A percentile compares a stretch with the other conserved stretches of the same genome.
Evolutionary conservation across 1,140 invertebrate genomes (phyloP).

Genomic region (Anagrus nilaparvatae): DNA sequence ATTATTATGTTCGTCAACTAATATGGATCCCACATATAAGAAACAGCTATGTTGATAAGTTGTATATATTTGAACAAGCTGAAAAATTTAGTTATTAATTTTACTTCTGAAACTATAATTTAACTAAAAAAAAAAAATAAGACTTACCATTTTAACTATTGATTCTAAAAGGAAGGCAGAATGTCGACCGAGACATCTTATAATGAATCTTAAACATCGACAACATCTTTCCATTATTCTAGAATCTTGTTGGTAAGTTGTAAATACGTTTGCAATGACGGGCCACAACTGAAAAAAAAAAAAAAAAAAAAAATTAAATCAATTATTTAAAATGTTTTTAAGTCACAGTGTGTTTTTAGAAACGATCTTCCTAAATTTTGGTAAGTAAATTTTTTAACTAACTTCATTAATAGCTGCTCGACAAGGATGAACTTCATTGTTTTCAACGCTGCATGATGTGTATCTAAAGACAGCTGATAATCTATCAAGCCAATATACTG

Average conservation of each 20-base stretch:
- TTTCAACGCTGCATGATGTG: slow-evolving; percentile 52
- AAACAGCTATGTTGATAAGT: slow-evolving; percentile 85
- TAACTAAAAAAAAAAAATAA: slow-evolving; percentile 4
- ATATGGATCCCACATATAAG: slow-evolving; percentile 86
- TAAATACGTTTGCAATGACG: slow-evolving; percentile 65
- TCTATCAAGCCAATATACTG: slow-evolving; percentile 87
- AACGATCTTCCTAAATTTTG: neutral
- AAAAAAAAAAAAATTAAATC: slow-evolving; percentile 1
- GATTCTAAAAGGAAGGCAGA: slow-evolving; percentile 67
- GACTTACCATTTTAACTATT: slow-evolving; percentile 62
- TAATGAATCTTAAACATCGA: slow-evolving; percentile 77
- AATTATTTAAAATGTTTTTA: slow-evolving; percentile 20
- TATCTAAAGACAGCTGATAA: slow-evolving; percentile 81
- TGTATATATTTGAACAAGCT: slow-evolving; percentile 80
- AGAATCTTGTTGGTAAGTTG: slow-evolving; percentile 68
- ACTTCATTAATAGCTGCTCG: slow-evolving; percentile 68
- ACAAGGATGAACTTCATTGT: slow-evolving; percentile 66
- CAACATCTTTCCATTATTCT: slow-evolving; percentile 88
- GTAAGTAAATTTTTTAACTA: slow-evolving; percentile 11
- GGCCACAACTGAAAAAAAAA: slow-evolving; percentile 58
- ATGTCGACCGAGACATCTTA: slow-evolving; percentile 76
- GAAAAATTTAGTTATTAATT: slow-evolving; percentile 21
- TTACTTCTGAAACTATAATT: neutral
- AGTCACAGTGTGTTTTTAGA: neutral
- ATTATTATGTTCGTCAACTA: slow-evolving; percentile 87